Base-by-base conservation (phyloP, 2,888 invertebrate species). In the Galerucella pusilla region DNA sequence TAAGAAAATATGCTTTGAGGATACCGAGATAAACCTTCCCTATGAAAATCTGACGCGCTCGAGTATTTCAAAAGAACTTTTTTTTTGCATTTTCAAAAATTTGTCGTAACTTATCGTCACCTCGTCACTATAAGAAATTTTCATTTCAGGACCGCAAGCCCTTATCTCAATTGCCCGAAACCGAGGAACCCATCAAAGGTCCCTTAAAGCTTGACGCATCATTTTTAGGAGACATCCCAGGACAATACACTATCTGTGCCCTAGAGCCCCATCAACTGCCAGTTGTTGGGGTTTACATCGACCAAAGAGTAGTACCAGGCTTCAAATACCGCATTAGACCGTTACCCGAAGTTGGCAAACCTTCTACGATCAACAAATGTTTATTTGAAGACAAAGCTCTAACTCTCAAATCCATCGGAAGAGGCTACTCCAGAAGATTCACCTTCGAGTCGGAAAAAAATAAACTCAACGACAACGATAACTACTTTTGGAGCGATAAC, bases 401-500 rank as follows among this genome's bases (percentile, higher is more conserved):
- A 70, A 90, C 90, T 9, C 89, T 94, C 73, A 90, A 90, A 80
- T 91, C 91, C 45, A 92, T 94, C 81, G 94, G 94, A 0, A 90
- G 93, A 82, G 94, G 94, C 10, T 94, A 93, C 84, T 92, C 93
- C 7, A 90, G 93, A 75, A 90, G 94, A 63, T 89, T 94, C 77
- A 94, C 94, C 2, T 94, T 94, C 87, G 91, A 92, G 83, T 91
- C 93, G 1, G 88, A 90, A 9, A 42, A 42, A 42, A 42, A 42
- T 72, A 89, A 90, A 57, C 89, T 92, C 61, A 93, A 93, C 87
- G 89, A 91, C 77, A 93, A 93, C 85, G 89, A 90, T 67, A 93
- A 93, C 84, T 94, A 92, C 86, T 94, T 94, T 88, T 94, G 94
- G 93, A 92, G 93, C 35, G 94, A 94, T 88, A 94, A 93, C 52